Evolutionary conservation across 2,797 vertebrate genomes (phyloP), one percentile per base, ranked within the genome.

Genomic region (Myiotriccus ornatus): DNA sequence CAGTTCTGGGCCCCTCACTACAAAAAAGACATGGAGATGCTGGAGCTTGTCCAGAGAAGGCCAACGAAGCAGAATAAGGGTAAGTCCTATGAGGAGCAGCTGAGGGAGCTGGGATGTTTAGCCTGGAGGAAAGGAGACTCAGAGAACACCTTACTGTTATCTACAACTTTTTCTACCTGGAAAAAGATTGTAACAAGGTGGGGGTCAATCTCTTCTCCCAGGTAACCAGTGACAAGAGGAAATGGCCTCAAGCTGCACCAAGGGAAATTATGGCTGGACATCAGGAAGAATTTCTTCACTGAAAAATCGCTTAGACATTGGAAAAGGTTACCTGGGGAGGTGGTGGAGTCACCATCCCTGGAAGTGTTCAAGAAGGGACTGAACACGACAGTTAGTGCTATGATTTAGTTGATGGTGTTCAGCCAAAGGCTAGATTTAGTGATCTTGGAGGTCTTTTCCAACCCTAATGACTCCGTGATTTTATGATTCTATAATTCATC

Each of bases 41-140:
- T 70, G 43, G 10, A 43, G 2, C 0, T 0, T 3, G 30, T 49
- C 35, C 24, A 27, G 22, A 32, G 32, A 49, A 63, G 10, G 4
- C 4, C 8, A 21, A 7, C 2, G 2, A 35, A 49, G 5, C 32
- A 25, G 6, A 8, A 2, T 12, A 41, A 55, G 24, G 12, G 9
- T 22, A 63, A 18, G 17, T n/a, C 41, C 14, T 55, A 12, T 15
- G 25, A 70, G 21, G 16, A 47, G 24, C 9, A 39, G 20, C 24
- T 47, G 56, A 34, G 12, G 17, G 3, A 77, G 20, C 8, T 69
- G 16, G 7, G 6, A 4, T 62, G 13, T 60, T 62, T 41, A 47
- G 3, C 34, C 24, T 41, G 17, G 21, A 41, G 64, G 22, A 86
- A 47, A 35, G 23, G 28, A 60, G 25, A 12, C 17, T 34, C 6